These are phyloP conservation scores for Carettochelys insculpta DNA, from an alignment of 2,113 vertebrate species.

Conservation along the genomic window DNA sequence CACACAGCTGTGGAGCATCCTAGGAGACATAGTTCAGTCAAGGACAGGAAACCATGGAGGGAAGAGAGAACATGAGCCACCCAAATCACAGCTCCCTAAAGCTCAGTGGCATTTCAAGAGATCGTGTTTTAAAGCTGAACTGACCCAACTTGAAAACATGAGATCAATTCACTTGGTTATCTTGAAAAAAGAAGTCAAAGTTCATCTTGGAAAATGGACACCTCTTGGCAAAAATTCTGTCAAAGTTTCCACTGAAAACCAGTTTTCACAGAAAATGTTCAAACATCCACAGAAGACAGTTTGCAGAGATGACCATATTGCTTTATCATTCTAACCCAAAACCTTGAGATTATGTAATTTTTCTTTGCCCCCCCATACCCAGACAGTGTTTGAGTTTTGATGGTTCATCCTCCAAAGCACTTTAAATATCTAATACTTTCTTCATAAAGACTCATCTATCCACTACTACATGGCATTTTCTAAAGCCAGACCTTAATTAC, in stretches of 20 bases:
- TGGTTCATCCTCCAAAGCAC: slow-evolving; percentile 29
- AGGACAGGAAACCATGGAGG: background rate
- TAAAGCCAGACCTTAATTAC: slow-evolving; percentile 38
- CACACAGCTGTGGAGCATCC: no score
- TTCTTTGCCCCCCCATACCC: background rate
- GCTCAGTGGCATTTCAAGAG: background rate
- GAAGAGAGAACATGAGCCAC: background rate
- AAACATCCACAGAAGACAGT: accelerated
- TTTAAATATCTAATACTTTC: background rate
- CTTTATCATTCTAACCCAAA: background rate
- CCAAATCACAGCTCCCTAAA: background rate
- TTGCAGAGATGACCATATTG: background rate
- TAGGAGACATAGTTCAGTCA: background rate
- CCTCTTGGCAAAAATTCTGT: background rate
- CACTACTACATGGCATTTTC: slow-evolving; percentile 21
- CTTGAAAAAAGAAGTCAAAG: background rate
- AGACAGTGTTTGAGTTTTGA: background rate
- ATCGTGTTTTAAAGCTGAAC: background rate
- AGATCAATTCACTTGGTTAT: background rate
- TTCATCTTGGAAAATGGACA: background rate
- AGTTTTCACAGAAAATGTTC: background rate
- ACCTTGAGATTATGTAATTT: background rate
- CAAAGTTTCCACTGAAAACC: background rate
- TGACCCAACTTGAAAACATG: background rate
- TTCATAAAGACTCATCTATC: background rate